Conservation (phyloP, 2,888 invertebrate species). For the Metellina segmentata region DNA sequence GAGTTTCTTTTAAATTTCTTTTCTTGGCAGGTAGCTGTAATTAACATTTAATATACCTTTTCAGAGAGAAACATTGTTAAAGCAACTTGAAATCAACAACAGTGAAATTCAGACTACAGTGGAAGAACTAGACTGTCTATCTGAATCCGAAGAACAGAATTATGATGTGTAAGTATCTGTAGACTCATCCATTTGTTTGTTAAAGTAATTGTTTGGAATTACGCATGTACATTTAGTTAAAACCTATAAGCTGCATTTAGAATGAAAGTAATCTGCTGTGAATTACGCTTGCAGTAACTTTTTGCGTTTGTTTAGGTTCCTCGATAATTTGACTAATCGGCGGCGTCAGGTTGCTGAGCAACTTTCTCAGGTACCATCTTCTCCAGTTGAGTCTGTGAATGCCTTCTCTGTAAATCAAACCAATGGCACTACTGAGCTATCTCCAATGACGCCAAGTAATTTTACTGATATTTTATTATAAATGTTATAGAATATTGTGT, state of each 20-base stretch:
- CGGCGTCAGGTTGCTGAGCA: slow-evolving; percentile 87
- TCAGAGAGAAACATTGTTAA: slow-evolving; percentile 88
- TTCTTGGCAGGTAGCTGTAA: background rate
- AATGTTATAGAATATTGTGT: background rate
- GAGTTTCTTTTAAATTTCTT: background rate
- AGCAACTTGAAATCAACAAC: slow-evolving; percentile 91
- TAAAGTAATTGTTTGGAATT: background rate
- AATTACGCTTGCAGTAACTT: background rate
- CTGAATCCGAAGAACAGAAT: slow-evolving; percentile 83
- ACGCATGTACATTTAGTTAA: background rate
- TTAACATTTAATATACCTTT: slow-evolving; percentile 68
- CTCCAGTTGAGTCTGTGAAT: slow-evolving; percentile 71
- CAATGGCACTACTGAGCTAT: slow-evolving; percentile 56
- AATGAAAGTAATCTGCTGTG: background rate
- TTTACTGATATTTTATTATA: background rate
- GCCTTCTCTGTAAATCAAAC: slow-evolving; percentile 62
- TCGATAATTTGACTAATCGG: slow-evolving; percentile 87
- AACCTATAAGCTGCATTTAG: background rate
- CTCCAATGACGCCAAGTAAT: slow-evolving; percentile 53
- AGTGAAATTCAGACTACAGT: slow-evolving; percentile 89
- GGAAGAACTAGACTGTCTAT: slow-evolving; percentile 82
- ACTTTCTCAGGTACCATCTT: slow-evolving; percentile 72
- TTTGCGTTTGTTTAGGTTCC: slow-evolving; percentile 79
- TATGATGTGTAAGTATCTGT: slow-evolving; percentile 81
- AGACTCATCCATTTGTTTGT: slow-evolving; percentile 79